Evolutionary conservation across 2,888 invertebrate species (phyloP).

Genomic region (Drosophila cognata): DNA sequence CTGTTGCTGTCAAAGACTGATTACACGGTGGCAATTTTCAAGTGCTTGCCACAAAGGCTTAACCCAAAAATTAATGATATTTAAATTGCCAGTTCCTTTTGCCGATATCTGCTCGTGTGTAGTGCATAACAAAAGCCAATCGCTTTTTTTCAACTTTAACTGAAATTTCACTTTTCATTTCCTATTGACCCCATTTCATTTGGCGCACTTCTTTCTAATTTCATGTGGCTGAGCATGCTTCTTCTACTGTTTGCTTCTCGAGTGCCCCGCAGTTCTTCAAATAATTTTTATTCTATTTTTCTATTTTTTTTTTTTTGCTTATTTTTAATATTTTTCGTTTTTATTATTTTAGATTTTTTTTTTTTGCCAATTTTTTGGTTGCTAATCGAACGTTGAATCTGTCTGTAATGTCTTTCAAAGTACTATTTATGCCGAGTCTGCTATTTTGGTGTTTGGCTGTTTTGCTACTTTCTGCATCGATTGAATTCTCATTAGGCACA

Average conservation of each 20-base stretch:
- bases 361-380: slow-evolving; percentile 9
- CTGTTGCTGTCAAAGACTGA: slow-evolving; percentile 69
- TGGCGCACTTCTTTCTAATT: slow-evolving; percentile 77
- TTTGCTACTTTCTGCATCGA: slow-evolving; percentile 64
- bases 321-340: not conserved
- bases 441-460: not conserved
- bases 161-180: slow-evolving; percentile 83
- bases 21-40: slow-evolving; percentile 79
- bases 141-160: slow-evolving; percentile 39
- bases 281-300: slow-evolving; percentile 34
- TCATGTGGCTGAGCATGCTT: slow-evolving; percentile 47
- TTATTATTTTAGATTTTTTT: slow-evolving; percentile 18
- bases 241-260: slow-evolving; percentile 49
- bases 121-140: slow-evolving; percentile 47
- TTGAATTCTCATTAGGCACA: slow-evolving; percentile 80
- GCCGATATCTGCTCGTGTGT: slow-evolving; percentile 26
- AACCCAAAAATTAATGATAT: slow-evolving; percentile 80
- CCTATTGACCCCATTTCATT: slow-evolving; percentile 79
- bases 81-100: slow-evolving; percentile 80
- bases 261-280: slow-evolving; percentile 73
- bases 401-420: slow-evolving; percentile 69
- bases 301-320: slow-evolving; percentile 6
- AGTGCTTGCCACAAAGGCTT: slow-evolving; percentile 75
- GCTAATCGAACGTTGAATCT: slow-evolving; percentile 70
- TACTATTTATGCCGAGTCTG: slow-evolving; percentile 54